Evolutionary conservation across 2,113 vertebrate genomes (phyloP).

Genomic region (Leucosticte australis): DNA sequence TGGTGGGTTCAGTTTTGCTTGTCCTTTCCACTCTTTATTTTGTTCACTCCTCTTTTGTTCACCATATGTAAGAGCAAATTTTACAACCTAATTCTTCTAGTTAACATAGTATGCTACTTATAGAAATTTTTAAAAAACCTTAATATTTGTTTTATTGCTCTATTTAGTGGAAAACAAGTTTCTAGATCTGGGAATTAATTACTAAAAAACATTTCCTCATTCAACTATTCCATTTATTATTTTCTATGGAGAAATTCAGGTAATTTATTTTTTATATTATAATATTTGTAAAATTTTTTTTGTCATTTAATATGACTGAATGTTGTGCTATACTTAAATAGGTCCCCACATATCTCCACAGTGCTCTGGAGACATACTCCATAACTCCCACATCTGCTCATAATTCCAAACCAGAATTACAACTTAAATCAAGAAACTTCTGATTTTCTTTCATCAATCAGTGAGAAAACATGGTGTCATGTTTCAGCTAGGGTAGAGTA

Average conservation of each 20-base stretch:
- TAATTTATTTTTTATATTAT: not conserved
- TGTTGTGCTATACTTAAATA: not conserved
- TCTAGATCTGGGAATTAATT: not conserved
- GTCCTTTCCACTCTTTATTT: not conserved
- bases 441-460: not conserved
- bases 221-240: not conserved
- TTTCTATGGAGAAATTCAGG: not conserved
- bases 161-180: not conserved
- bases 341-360: not conserved
- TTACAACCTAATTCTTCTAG: not conserved
- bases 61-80: not conserved
- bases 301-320: not conserved
- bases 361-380: not conserved
- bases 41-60: not conserved
- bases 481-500: not conserved
- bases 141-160: not conserved
- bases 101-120: not conserved
- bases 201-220: not conserved
- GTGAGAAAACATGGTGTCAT: not conserved
- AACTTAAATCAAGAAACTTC: not conserved
- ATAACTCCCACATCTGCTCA: not conserved
- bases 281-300: not conserved
- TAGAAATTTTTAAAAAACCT: accelerated
- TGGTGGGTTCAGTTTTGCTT: not conserved
- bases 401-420: conserved; percentile 14